Evolutionary conservation across 2,113 vertebrate genomes (phyloP).

Genomic region (Lycocorax pyrrhopterus): DNA sequence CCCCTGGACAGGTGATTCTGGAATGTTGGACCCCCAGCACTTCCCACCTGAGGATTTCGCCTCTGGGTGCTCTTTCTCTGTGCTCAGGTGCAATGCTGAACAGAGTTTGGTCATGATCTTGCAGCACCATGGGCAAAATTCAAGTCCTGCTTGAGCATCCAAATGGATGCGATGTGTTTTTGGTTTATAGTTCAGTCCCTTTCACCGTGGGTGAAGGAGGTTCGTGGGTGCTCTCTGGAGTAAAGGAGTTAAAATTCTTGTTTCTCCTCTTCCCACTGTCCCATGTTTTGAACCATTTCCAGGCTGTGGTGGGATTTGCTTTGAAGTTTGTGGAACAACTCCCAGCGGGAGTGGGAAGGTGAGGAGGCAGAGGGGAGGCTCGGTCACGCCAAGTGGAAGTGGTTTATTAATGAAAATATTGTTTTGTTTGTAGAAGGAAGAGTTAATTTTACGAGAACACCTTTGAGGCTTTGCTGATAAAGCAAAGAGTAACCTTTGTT

Average conservation of each 20-base stretch:
- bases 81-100: not conserved
- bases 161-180: not conserved
- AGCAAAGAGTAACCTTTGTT: conserved; percentile 58
- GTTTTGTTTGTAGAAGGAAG: conserved; percentile 67
- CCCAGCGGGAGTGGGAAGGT: conserved; percentile 20
- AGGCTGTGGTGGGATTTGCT: conserved; percentile 1
- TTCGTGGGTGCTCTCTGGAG: not conserved
- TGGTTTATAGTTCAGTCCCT: not conserved
- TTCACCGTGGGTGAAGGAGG: not conserved
- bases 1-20: not conserved
- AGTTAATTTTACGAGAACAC: conserved; percentile 55
- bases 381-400: conserved; percentile 6
- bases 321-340: not conserved
- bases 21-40: accelerated
- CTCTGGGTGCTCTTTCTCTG: not conserved
- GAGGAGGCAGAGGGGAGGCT: conserved; percentile 28
- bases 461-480: conserved; percentile 65
- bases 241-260: not conserved
- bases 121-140: not conserved
- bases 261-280: conserved; percentile 27
- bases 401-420: conserved; percentile 58
- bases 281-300: not conserved
- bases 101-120: not conserved
- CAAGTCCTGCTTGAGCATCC: accelerated
- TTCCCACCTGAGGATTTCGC: accelerated